phyloP scores from a whole-genome alignment of 1,140 invertebrate species.

The Capitella teleta region DNA sequence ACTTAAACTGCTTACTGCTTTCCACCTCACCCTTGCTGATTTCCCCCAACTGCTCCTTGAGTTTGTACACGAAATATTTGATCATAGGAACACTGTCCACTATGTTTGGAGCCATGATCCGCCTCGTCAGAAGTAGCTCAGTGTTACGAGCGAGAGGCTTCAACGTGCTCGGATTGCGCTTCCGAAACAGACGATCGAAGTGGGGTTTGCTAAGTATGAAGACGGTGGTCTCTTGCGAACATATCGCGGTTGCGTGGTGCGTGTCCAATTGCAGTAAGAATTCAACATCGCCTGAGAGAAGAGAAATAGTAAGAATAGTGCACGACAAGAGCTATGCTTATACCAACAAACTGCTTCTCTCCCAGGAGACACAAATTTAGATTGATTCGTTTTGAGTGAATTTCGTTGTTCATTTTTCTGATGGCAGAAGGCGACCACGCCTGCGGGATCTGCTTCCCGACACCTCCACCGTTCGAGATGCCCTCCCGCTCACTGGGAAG shows the following conservation, averaged over 20 bases:
- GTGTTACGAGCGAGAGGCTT: not conserved
- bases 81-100: not conserved
- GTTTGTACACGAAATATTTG: constrained; percentile 5
- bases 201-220: constrained; percentile 1
- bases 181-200: constrained; percentile 7
- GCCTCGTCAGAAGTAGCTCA: constrained; percentile 4
- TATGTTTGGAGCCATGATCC: constrained; percentile 3
- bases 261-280: constrained; percentile 1
- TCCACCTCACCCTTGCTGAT: not conserved
- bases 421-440: constrained; percentile 6
- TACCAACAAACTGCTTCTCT: constrained; percentile 6
- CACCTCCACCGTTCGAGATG: not conserved
- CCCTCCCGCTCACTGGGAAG: too few relatives aligned
- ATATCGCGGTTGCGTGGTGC: constrained; percentile 4
- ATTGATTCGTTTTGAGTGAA: not conserved
- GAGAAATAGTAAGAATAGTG: too few relatives aligned
- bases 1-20: too few relatives aligned
- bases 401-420: constrained; percentile 5
- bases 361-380: constrained; percentile 6
- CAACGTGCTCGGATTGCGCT: constrained; percentile 1
- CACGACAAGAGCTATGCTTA: too few relatives aligned
- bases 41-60: constrained; percentile 1
- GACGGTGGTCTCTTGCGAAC: constrained; percentile 5
- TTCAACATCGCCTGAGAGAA: constrained; percentile 5
- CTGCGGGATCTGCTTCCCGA: not conserved